Evolutionary conservation across 2,888 invertebrate species (phyloP).

Genomic region (Pachliopta kotzebuea): DNA sequence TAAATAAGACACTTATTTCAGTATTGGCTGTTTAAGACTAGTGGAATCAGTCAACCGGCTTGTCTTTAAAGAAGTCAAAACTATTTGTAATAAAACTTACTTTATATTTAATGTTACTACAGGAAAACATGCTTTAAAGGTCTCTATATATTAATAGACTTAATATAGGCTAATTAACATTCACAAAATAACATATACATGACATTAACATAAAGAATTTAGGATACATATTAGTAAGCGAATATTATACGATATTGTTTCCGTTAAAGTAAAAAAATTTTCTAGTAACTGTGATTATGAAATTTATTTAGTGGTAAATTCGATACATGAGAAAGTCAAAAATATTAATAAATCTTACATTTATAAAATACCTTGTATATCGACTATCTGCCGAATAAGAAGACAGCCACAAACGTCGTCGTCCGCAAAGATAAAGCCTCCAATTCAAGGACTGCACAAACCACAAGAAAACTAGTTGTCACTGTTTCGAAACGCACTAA

Average conservation of each 20-base stretch:
- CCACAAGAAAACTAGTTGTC: conserved; percentile 70
- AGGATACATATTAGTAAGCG: no score
- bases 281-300: background rate
- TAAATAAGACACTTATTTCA: no score
- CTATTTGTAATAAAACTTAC: background rate
- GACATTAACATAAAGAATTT: no score
- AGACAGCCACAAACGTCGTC: conserved; percentile 47
- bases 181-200: no score
- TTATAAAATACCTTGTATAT: conserved; percentile 53
- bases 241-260: background rate
- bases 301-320: background rate
- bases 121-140: background rate
- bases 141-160: background rate
- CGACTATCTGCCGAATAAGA: conserved; percentile 52
- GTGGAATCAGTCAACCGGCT: no score
- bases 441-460: conserved; percentile 67
- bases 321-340: background rate
- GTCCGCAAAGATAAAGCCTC: conserved; percentile 64
- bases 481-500: conserved; percentile 63
- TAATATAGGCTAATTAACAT: background rate
- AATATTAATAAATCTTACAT: conserved; percentile 24
- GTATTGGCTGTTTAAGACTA: no score
- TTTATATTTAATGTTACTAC: background rate
- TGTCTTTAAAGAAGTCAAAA: background rate
- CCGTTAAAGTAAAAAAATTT: background rate